Base-by-base conservation (phyloP, 1,140 invertebrate genomes). In the Musca vetustissima region DNA sequence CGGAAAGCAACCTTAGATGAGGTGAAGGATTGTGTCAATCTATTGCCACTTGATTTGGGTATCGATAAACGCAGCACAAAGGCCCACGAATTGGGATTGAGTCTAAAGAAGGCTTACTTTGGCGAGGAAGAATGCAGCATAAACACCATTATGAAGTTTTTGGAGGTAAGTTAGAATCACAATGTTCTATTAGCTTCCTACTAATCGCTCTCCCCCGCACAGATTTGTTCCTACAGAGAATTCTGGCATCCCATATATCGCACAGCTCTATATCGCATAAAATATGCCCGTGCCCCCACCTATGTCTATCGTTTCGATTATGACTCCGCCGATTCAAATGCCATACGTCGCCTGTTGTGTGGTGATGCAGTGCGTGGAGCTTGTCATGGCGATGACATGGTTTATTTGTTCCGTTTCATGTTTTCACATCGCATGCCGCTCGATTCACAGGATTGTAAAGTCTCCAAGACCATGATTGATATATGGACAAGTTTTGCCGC, bases 341-440 rank as follows among this genome's bases (percentile, higher is more conserved):
- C 75, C 64, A 76, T 81, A 25, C 71, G 69, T 50, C 81, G 73
- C 57, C 82, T 75, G 73, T 68, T 81, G 9, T 81, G 79, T 21
- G 77, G 77, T 25, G 69, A 69, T 14, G 66, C 74, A 25, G 70
- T 85, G 24, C 73, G 82, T 73, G 86, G 89, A 13, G 84, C 85
- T 1, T 85, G 84, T 71, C 89, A 91, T 73, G 86, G 84, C 0
- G 89, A 91, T 69, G 89, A 91, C 72, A 50, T 90, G 1, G 86
- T 86, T 70, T 90, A 89, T 76, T 71, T 90, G 7, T 91, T 89
- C 73, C 82, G 84, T 70, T 85, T 81, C 57, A 76, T 77, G 70
- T 71, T 85, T 32, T 83, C 82, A 13, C 72, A 76, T 17, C 81
- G 83, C 53, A 70, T 79, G 64, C 75, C 82, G 19, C 70, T 71